Conservation (phyloP, 2,888 invertebrate species). For the Tenthredo distinguenda region DNA sequence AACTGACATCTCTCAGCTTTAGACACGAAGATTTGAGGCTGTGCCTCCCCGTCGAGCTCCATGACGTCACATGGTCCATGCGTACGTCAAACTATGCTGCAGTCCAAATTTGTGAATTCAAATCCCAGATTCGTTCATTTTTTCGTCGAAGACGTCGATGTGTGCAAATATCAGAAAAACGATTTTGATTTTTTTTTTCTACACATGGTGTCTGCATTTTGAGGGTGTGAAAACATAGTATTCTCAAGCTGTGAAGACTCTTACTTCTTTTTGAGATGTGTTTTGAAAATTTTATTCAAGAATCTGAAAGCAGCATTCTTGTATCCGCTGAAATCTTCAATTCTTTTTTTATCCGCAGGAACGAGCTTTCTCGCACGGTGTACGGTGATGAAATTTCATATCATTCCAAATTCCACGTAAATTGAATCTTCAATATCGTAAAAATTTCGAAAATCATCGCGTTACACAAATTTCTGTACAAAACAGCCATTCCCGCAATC, state of each 20-base stretch:
- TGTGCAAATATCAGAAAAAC: background rate
- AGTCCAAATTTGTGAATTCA: background rate
- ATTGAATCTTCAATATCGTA: background rate
- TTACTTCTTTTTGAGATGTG: background rate
- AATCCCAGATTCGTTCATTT: background rate
- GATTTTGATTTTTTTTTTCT: background rate
- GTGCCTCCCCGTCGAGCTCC: background rate
- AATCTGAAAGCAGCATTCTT: background rate
- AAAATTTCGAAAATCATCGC: too few relatives aligned
- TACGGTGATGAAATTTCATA: background rate
- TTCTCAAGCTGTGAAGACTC: background rate
- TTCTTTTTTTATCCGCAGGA: background rate
- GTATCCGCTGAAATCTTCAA: background rate
- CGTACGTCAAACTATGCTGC: background rate
- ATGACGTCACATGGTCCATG: slow-evolving; percentile 23
- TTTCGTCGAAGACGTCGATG: background rate
- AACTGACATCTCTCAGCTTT: background rate
- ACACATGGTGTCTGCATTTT: background rate
- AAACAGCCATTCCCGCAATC: too few relatives aligned
- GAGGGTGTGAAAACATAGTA: background rate
- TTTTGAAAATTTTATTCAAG: background rate
- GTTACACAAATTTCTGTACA: background rate
- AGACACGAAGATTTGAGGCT: background rate
- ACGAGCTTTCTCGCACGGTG: background rate
- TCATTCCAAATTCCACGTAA: background rate